A percentile compares a stretch with the other conserved stretches of the same genome.
Conservation (phyloP, 2,888 invertebrate species). For the Vesta saturnalis region DNA sequence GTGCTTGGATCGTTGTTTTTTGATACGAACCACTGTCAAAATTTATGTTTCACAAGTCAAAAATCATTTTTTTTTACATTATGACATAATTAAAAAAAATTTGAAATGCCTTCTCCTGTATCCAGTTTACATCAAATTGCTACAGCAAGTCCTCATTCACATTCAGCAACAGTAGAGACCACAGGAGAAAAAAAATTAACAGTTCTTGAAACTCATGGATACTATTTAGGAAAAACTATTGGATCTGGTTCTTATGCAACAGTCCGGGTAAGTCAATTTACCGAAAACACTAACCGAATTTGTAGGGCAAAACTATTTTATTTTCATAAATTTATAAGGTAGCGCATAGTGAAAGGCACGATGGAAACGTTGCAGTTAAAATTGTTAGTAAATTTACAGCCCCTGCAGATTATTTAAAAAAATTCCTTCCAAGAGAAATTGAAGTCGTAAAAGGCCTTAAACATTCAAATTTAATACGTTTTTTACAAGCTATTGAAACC, state of each 20-base stretch:
- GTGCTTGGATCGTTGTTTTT: background rate
- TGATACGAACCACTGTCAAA: conserved; percentile 23
- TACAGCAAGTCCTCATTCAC: conserved; percentile 38
- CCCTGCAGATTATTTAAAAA: conserved; percentile 81
- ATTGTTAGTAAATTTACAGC: conserved; percentile 86
- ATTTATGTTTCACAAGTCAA: conserved; percentile 30
- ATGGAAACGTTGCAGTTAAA: conserved; percentile 81
- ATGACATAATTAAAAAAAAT: conserved; percentile 33
- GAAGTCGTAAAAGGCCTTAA: conserved; percentile 83
- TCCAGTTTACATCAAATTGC: conserved; percentile 53
- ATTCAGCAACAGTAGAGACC: conserved; percentile 43
- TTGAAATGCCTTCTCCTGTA: conserved; percentile 55
- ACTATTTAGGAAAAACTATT: conserved; percentile 77
- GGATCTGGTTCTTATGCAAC: conserved; percentile 87
- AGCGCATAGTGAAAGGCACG: conserved; percentile 78
- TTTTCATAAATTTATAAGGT: conserved; percentile 64
- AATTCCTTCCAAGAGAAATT: conserved; percentile 84
- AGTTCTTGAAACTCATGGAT: conserved; percentile 81
- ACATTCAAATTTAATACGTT: conserved; percentile 82
- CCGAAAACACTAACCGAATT: conserved; percentile 21
- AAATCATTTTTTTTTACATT: conserved; percentile 26
- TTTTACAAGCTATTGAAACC: conserved; percentile 85
- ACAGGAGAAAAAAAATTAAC: conserved; percentile 58
- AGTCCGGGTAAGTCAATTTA: conserved; percentile 69
- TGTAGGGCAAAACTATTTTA: conserved; percentile 46